Percentiles rank a stretch among this genome's conserved stretches.
Conservation (phyloP, 2,888 invertebrate genomes). For the Proisotoma minuta region DNA sequence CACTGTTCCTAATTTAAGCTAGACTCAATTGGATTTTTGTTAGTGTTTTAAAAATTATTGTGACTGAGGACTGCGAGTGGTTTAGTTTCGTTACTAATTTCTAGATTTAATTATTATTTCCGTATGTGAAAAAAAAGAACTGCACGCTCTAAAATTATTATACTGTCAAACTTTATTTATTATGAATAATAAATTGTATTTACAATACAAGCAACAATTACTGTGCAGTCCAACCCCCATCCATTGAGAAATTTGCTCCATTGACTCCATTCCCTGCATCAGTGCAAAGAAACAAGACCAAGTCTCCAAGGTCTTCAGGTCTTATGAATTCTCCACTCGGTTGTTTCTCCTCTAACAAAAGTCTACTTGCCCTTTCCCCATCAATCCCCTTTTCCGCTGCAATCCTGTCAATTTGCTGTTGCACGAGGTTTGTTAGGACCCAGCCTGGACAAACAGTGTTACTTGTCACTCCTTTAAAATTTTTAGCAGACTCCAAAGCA, state of each 20-base stretch:
- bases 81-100: no score
- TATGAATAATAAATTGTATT: no score
- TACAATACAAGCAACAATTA: no score
- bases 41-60: no score
- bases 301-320: conserved; percentile 25
- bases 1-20: no score
- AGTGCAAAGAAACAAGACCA: conserved; percentile 26
- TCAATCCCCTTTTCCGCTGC: conserved; percentile 23
- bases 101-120: no score
- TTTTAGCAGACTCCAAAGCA: conserved; percentile 49
- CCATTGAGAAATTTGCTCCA: conserved; percentile 27
- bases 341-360: conserved; percentile 22
- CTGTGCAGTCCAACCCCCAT: conserved; percentile 33
- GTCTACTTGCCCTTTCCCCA: conserved; percentile 16
- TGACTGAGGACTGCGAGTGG: no score
- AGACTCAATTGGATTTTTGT: no score
- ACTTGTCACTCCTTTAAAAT: conserved; percentile 49
- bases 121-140: no score
- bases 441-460: conserved; percentile 51
- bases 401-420: conserved; percentile 35
- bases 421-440: conserved; percentile 45
- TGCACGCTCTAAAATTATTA: no score
- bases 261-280: conserved; percentile 21
- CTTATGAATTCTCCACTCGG: conserved; percentile 24
- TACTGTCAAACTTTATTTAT: no score